Evolutionary conservation across 2,797 vertebrate genomes (phyloP), one percentile per base, ranked within the genome.

Genomic region (Falco cherrug): DNA sequence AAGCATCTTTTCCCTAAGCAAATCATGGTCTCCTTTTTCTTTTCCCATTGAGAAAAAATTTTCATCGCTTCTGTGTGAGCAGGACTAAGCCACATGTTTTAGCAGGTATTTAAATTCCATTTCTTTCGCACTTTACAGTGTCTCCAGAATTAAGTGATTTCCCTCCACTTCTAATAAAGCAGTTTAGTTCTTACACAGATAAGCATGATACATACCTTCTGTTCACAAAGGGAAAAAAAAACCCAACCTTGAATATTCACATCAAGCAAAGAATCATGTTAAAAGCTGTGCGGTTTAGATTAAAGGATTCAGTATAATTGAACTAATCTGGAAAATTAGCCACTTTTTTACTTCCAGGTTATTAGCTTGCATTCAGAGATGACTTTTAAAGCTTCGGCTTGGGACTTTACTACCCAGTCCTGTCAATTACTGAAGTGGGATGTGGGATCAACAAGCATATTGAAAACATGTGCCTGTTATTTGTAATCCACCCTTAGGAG

Each of bases 241-340:
- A 17, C 5, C 12, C 13, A 10, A 7, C 43, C 8, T 76, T 59
- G 50, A 77, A 78, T 92, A 56, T 81, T 82, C 28, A 73, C 33
- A 77, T 87, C 50, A 60, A 28, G 67, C 14, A 84, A 90, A 50
- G 25, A 76, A 63, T 71, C 68, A 11, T 37, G 17, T 79, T 92
- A 74, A 95, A 96, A 93, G 35, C 50, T 65, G 39, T 41, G 74
- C 22, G 68, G 39, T 61, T 93, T 81, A 91, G 67, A 53, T 87
- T 64, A 73, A 94, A 93, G 59, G 93, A 87, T 94, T 95, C 33
- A 19, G 39, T 83, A 68, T 84, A 90, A 93, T 78, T 89, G 31
- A 93, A 87, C 74, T 86, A 80, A 94, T 97, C 59, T 95, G 68
- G 75, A 97, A 96, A 97, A 96, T 76, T 69, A 93, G 56, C 61